phyloP scores from a whole-genome alignment of 2,888 invertebrate genomes.

The Drosophila falleni region DNA sequence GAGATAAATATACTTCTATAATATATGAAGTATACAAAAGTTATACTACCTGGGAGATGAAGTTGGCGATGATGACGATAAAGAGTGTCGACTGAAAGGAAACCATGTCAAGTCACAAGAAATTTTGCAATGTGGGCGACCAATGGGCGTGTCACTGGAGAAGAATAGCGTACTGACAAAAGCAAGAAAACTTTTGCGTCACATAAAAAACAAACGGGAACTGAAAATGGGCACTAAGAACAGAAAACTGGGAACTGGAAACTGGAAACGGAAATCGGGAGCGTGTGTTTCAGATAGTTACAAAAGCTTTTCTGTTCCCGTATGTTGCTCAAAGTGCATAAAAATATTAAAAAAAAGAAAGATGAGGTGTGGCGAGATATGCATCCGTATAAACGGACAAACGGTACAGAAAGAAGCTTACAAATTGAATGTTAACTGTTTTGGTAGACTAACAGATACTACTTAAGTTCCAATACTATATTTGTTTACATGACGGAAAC shows the following conservation, averaged over 20 bases:
- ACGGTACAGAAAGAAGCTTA: neutral
- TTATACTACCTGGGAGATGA: slow-evolving; percentile 29
- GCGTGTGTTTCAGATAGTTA: slow-evolving; percentile 34
- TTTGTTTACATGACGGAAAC: neutral
- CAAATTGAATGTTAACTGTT: neutral
- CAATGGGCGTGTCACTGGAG: slow-evolving; percentile 38
- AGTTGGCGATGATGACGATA: slow-evolving; percentile 22
- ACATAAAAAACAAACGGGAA: slow-evolving; percentile 53
- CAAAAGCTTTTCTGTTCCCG: slow-evolving; percentile 27
- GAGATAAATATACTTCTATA: slow-evolving; percentile 4
- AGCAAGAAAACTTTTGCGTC: slow-evolving; percentile 68
- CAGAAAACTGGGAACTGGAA: slow-evolving; percentile 13
- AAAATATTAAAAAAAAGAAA: slow-evolving; percentile 40
- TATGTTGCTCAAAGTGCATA: slow-evolving; percentile 48
- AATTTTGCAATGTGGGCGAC: slow-evolving; percentile 57
- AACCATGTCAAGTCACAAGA: slow-evolving; percentile 77
- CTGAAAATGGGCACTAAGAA: slow-evolving; percentile 32
- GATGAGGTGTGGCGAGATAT: slow-evolving; percentile 25
- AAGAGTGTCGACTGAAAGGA: slow-evolving; percentile 51
- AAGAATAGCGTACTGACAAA: slow-evolving; percentile 38
- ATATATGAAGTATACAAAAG: slow-evolving; percentile 26
- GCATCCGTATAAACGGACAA: slow-evolving; percentile 4
- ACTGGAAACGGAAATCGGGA: slow-evolving; percentile 26
- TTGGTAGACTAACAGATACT: slow-evolving; percentile 19
- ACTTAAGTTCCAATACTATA: no score